Conservation (phyloP, 2,797 vertebrate species). For the Bovichtus variegatus region DNA sequence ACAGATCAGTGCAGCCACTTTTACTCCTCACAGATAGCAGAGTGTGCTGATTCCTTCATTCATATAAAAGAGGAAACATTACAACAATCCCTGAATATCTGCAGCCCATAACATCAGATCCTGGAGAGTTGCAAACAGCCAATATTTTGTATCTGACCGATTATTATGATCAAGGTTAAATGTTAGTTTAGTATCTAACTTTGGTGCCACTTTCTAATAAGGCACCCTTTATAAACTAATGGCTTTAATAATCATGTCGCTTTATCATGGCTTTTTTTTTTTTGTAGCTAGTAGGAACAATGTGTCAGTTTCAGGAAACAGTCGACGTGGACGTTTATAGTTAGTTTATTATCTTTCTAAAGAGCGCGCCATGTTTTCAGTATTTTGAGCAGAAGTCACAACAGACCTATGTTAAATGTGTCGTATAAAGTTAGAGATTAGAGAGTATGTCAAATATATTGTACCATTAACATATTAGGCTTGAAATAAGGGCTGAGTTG, state of each 20-base stretch:
- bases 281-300: neutral
- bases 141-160: neutral
- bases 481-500: neutral
- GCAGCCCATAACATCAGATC: neutral
- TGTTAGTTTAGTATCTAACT: neutral
- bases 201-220: neutral
- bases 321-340: neutral
- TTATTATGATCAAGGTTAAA: neutral
- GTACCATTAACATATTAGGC: neutral
- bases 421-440: neutral
- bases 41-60: neutral
- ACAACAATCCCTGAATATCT: too few relatives aligned
- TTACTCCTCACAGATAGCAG: neutral
- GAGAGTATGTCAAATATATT: neutral
- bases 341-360: neutral
- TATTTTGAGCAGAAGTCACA: neutral
- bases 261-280: too few relatives aligned
- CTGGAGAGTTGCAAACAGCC: neutral
- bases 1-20: neutral
- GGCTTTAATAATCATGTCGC: too few relatives aligned
- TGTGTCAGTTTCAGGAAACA: neutral
- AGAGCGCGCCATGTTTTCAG: neutral
- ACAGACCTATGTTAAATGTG: neutral
- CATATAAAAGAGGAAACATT: neutral
- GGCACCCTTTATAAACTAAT: too few relatives aligned